Base-by-base conservation (phyloP, 2,113 vertebrate genomes). In the Leucosticte australis region DNA sequence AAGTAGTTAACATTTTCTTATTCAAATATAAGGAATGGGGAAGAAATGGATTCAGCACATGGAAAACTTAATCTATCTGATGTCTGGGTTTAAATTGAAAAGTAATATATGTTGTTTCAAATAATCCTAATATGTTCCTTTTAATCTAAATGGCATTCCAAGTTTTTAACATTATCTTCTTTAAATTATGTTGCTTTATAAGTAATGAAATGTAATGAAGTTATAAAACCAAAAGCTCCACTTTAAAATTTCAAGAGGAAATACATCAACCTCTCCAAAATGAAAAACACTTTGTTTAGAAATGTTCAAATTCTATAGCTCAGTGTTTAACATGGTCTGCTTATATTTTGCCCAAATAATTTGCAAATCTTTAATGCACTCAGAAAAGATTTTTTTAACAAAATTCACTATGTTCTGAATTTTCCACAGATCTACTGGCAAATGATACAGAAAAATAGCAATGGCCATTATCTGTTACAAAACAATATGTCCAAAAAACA, bases 241-340 rank as follows among this genome's bases (percentile, higher is more conserved):
- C 7, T 73, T 73, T n/a, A 35, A 77, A 87, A 81, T 68, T 68
- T 71, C 39, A 73, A n/a, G 18, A 46, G 1, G 7, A 74, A 77
- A 62, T 35, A 74, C 10, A 20, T 55, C n/a, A 83, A 9, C 5
- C 56, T 60, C 74, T 84, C 15, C 15, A 62, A 52, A 84, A 65
- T 6, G 3, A 14, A 49, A 69, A 56, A 1, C 6, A 27, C 44
- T n/a, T 71, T 17, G 2, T 44, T 53, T 62, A 26, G 50, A 86
- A 83, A 28, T 22, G 2, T 49, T 49, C 12, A 75, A 44, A 52
- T 44, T 78, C 23, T 15, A 28, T 74, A 44, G 13, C 14, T 52
- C 7, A 24, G 3, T 49, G 11, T 57, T 75, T 84, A 12, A 69
- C n/a, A 60, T 17, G 0, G 0, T n/a, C 6, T 42, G 3, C 3